phyloP scores from a whole-genome alignment of 2,797 vertebrate species.

The Anas bahamensis region DNA sequence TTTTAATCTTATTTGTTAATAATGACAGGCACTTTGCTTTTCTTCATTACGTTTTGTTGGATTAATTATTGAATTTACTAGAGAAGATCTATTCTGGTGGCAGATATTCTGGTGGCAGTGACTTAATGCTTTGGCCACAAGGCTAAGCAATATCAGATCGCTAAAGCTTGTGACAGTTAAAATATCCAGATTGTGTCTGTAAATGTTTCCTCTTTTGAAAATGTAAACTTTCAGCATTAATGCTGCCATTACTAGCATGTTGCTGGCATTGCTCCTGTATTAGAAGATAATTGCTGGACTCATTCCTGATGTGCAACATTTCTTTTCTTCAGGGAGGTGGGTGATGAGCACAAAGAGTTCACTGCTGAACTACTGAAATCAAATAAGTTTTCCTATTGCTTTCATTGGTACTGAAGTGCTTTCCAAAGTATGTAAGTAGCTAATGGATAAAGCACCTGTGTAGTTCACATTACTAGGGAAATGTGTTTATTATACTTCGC shows the following conservation, averaged over 20 bases:
- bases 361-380: background rate
- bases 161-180: constrained; percentile 5
- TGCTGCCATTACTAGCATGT: constrained; percentile 24
- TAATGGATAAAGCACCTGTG: constrained; percentile 4
- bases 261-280: background rate
- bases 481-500: background rate
- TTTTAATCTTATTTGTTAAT: background rate
- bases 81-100: background rate
- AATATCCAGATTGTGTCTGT: constrained; percentile 27
- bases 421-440: background rate
- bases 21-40: background rate
- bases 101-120: background rate
- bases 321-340: background rate
- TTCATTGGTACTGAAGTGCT: background rate
- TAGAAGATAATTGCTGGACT: background rate
- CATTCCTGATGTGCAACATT: background rate
- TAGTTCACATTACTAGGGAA: background rate
- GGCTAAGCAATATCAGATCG: background rate
- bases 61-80: constrained; percentile 11
- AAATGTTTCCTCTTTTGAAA: constrained; percentile 34
- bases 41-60: background rate
- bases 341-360: background rate
- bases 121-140: background rate
- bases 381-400: background rate
- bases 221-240: constrained; percentile 27